Percentiles rank a stretch among this genome's conserved stretches.
phyloP scores from a whole-genome alignment of 2,113 vertebrate species.

The Passer montanus region DNA sequence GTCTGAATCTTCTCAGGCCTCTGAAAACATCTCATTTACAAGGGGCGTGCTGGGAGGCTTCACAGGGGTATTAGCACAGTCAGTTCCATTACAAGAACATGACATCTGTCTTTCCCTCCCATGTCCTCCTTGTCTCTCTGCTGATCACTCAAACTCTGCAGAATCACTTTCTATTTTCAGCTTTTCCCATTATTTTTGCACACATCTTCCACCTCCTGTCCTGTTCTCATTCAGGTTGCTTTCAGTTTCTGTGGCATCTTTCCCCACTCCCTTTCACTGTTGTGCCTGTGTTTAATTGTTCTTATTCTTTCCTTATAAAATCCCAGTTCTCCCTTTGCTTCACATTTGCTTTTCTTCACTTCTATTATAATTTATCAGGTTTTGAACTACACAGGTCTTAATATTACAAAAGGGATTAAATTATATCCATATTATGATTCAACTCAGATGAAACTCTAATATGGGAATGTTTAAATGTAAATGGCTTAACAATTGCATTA shows the following conservation, averaged over 20 bases:
- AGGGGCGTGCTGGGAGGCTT: not conserved
- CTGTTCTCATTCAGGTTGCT: not conserved
- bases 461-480: not conserved
- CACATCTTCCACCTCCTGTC: constrained; percentile 4
- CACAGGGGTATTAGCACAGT: not conserved
- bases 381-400: constrained; percentile 11
- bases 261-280: not conserved
- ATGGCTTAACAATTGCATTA: not conserved
- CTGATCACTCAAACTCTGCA: constrained; percentile 30
- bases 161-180: constrained; percentile 33
- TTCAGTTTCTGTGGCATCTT: not conserved
- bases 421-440: not conserved
- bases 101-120: constrained; percentile 33
- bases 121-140: constrained; percentile 27
- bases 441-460: not conserved
- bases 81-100: constrained; percentile 21
- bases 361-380: not conserved
- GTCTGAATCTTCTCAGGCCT: not conserved
- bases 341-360: not conserved
- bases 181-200: constrained; percentile 33
- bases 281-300: not conserved
- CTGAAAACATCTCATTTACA: constrained; percentile 44
- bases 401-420: constrained; percentile 15
- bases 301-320: not conserved
- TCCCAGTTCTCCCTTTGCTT: not conserved